A percentile compares a stretch with the other conserved stretches of the same genome.
phyloP scores from a whole-genome alignment of 2,113 vertebrate species.

The Colius striatus region DNA sequence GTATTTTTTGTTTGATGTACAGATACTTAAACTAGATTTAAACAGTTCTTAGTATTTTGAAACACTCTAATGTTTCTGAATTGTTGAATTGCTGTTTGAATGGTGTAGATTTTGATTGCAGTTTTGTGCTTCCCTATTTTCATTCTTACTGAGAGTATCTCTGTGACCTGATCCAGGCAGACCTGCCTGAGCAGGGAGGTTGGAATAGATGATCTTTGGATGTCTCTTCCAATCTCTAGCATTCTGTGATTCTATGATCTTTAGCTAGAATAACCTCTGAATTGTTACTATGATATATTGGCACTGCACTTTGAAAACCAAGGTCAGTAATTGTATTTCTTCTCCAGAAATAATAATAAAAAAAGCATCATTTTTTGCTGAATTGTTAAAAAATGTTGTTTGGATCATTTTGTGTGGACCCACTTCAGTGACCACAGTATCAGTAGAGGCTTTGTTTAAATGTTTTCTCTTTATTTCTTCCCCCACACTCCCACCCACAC shows the following conservation, averaged over 20 bases:
- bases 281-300: neutral
- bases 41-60: neutral
- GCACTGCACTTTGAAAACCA: neutral
- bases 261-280: neutral
- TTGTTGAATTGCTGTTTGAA: neutral
- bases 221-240: too few relatives aligned
- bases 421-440: neutral
- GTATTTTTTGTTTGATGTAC: neutral
- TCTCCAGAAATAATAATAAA: neutral
- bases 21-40: neutral
- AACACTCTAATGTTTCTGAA: neutral
- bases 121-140: neutral
- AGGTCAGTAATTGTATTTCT: neutral
- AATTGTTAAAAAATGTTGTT: neutral
- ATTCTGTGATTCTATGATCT: neutral
- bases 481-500: neutral
- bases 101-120: neutral
- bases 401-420: neutral
- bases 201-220: too few relatives aligned
- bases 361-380: neutral
- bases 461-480: neutral
- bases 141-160: neutral
- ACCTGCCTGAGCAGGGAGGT: too few relatives aligned
- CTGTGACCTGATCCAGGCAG: too few relatives aligned
- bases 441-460: constrained; percentile 44